Conservation (phyloP, 2,888 invertebrate genomes). For the Tuta absoluta region DNA sequence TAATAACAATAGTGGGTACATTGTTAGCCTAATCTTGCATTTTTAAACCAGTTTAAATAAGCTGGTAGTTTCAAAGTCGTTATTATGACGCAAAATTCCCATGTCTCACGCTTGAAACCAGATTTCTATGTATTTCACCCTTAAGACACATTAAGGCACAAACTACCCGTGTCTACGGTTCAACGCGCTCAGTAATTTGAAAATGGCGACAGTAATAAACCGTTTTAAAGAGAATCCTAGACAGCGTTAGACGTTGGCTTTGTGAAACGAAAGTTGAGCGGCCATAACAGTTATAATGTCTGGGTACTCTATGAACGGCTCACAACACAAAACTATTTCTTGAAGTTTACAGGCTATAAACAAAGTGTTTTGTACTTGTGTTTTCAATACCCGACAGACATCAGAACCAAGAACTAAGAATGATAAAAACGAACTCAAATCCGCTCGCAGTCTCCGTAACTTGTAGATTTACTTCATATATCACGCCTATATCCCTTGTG, state of each 20-base stretch:
- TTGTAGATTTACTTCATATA: no score
- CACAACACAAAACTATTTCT: neutral
- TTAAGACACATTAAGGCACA: neutral
- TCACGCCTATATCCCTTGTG: no score
- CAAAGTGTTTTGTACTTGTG: neutral
- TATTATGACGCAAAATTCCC: no score
- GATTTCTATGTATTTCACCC: no score
- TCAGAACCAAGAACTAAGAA: no score
- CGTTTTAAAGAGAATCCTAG: constrained; percentile 21
- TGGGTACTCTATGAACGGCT: constrained; percentile 6
- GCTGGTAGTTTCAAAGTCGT: no score
- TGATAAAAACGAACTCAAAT: no score
- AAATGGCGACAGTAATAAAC: constrained; percentile 18
- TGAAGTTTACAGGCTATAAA: neutral
- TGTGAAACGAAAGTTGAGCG: neutral
- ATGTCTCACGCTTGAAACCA: no score
- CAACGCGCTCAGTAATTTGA: constrained; percentile 22
- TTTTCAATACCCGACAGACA: neutral
- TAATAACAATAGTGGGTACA: no score
- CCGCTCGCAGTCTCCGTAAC: no score
- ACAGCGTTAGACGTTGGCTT: constrained; percentile 8
- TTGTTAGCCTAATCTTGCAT: no score
- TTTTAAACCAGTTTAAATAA: no score
- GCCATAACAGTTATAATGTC: constrained; percentile 15
- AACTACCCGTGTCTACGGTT: constrained; percentile 17